A percentile compares a stretch with the other conserved stretches of the same genome.
Conservation (phyloP, 2,888 invertebrate species). For the Phymatocera aterrima region DNA sequence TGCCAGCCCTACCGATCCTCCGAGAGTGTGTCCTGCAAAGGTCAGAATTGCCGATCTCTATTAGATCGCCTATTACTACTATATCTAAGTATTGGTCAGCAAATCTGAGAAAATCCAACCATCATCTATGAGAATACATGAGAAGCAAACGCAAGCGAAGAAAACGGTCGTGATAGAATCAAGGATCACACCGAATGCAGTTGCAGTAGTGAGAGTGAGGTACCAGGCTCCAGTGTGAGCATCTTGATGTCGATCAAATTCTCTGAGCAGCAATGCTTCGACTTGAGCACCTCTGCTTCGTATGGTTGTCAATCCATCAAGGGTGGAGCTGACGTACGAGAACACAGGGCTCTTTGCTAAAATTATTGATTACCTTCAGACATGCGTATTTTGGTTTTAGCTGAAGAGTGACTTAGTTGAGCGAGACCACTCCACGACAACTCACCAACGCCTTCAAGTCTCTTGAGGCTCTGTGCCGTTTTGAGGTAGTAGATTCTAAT, state of each 20-base stretch:
- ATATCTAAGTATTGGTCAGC: too few relatives aligned
- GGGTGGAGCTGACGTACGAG: constrained; percentile 90
- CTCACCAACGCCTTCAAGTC: constrained; percentile 77
- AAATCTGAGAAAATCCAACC: constrained; percentile 73
- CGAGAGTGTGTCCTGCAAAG: constrained; percentile 75
- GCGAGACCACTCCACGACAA: too few relatives aligned
- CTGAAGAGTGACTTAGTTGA: too few relatives aligned
- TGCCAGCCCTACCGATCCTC: constrained; percentile 84
- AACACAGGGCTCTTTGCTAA: constrained; percentile 90
- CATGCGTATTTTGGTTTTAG: too few relatives aligned
- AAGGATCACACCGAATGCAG: constrained; percentile 85
- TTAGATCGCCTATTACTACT: background rate
- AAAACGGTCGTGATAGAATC: constrained; percentile 84
- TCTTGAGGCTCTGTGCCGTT: constrained; percentile 85
- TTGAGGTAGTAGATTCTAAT: constrained; percentile 81
- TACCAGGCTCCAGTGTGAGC: constrained; percentile 84
- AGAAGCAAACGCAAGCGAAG: constrained; percentile 80
- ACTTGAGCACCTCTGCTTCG: constrained; percentile 83
- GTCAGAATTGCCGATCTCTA: background rate
- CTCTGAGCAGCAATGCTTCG: constrained; percentile 82
- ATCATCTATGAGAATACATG: constrained; percentile 79
- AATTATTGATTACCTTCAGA: constrained; percentile 46
- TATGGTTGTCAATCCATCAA: constrained; percentile 92
- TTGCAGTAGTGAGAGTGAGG: constrained; percentile 79
- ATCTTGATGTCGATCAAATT: constrained; percentile 85